A percentile compares a stretch with the other conserved stretches of the same genome.
Evolutionary conservation across 2,797 vertebrate species (phyloP).

Genomic region (Dendrocincla fuliginosa): DNA sequence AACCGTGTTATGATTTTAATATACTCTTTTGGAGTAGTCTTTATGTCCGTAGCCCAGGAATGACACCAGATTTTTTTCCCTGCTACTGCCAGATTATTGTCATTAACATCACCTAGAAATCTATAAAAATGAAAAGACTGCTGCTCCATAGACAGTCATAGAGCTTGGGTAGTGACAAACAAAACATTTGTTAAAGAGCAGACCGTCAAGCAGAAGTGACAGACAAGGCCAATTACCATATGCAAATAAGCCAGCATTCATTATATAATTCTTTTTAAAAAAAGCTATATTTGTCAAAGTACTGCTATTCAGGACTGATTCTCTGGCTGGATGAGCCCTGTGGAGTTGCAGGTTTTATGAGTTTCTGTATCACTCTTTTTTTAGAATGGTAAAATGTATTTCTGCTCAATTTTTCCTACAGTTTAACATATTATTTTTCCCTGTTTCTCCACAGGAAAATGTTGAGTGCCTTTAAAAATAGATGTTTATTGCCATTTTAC

Average conservation of each 20-base stretch:
- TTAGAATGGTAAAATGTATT: background rate
- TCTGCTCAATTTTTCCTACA: background rate
- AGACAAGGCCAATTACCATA: conserved; percentile 48
- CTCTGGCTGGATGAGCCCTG: background rate
- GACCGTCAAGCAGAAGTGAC: conserved; percentile 31
- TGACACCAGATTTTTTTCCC: background rate
- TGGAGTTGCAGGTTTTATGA: background rate
- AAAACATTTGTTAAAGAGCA: conserved; percentile 42
- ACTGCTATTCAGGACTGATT: background rate
- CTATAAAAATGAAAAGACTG: conserved; percentile 12
- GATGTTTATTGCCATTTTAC: background rate
- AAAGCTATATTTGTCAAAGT: background rate
- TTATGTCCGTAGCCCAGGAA: background rate
- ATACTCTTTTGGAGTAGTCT: background rate
- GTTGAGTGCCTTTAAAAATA: background rate
- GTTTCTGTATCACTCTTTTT: background rate
- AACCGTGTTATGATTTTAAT: background rate
- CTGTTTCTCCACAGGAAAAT: background rate
- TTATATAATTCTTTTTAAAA: background rate
- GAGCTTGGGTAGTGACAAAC: conserved; percentile 12
- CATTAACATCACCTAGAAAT: conserved; percentile 34
- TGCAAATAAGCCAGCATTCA: conserved; percentile 4
- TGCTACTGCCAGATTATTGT: conserved; percentile 16
- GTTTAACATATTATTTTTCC: background rate
- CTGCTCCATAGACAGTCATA: background rate